Base-by-base conservation (phyloP, 2,888 invertebrate species). In the Eumerus sabulonum region DNA sequence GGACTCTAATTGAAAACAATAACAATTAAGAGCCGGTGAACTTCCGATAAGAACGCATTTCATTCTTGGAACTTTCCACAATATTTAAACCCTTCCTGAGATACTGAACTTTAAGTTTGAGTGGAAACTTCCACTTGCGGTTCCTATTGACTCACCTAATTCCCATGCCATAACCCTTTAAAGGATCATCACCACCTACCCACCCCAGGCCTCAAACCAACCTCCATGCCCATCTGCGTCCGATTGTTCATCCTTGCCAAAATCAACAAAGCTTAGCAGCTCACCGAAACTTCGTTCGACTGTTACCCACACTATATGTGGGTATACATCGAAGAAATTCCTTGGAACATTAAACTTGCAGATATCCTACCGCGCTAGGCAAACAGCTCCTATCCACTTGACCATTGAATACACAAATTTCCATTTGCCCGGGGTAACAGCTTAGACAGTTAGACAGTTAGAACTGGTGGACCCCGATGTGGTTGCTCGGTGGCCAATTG, bases 381-480 rank as follows among this genome's bases (percentile, higher is more conserved):
- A 67, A 62, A 72, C 72, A 72, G 56, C 57, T 77, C 40, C 63
- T 57, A 77, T 77, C 67, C 67, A 53, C 57, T 63, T 54, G 54
- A 57, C 67, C 67, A 63, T 73, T 62, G 53, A 73, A 68, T 67
- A 67, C 63, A 59, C 18, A 67, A 72, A 72, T 72, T 67, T 66
- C 56, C 72, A 77, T 72, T 72, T 77, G 76, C 50, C 36, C 17
- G 12, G 60, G 47, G 40, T 17, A 19, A 40, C 27, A 48, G 62
- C 62, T 56, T 66, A 45, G 35, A 56, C 27, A 27, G 27, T 27
- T 27, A 45, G 35, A 56, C 27, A 27, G 27, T 27, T 27, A 67
- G 45, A 40, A 62, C 62, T 40, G 40, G 72, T 54, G 48, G 35
- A 59, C 35, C 56, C 48, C 45, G 18, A 19, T 42, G 53, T 38